These are phyloP conservation scores for Erythrocercus mccallii DNA, from an alignment of 2,113 vertebrate species.

Conservation along the genomic window DNA sequence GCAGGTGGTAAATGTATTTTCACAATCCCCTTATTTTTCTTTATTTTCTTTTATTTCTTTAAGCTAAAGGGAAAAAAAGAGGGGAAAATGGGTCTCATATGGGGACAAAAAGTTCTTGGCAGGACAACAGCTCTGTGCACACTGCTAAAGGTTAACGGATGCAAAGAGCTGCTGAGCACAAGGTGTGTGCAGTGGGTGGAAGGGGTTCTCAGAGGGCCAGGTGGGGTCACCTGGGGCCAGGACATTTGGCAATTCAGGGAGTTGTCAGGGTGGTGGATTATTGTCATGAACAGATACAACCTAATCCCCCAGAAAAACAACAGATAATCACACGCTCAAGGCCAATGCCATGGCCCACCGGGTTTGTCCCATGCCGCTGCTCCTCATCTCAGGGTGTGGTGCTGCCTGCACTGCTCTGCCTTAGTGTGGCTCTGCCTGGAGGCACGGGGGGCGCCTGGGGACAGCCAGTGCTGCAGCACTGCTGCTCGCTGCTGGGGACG, in stretches of 20 bases:
- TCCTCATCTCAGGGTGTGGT: rapidly evolving
- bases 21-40: background rate
- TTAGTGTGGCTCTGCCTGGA: rapidly evolving
- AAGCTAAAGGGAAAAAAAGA: background rate
- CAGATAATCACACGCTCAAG: rapidly evolving
- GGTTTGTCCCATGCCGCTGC: rapidly evolving
- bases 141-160: background rate
- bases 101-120: background rate
- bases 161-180: background rate
- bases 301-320: background rate
- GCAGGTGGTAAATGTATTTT: background rate
- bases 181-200: background rate
- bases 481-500: background rate
- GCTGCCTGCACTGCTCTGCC: rapidly evolving
- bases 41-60: background rate
- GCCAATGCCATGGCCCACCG: rapidly evolving
- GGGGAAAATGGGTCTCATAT: background rate
- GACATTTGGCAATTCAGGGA: background rate
- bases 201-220: background rate
- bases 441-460: rapidly evolving
- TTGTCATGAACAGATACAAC: background rate
- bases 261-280: background rate
- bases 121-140: background rate
- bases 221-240: background rate
- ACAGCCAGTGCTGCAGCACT: rapidly evolving